These are phyloP conservation scores for Nymphalis io DNA, from an alignment of 1,140 invertebrate genomes.

Conservation along the genomic window DNA sequence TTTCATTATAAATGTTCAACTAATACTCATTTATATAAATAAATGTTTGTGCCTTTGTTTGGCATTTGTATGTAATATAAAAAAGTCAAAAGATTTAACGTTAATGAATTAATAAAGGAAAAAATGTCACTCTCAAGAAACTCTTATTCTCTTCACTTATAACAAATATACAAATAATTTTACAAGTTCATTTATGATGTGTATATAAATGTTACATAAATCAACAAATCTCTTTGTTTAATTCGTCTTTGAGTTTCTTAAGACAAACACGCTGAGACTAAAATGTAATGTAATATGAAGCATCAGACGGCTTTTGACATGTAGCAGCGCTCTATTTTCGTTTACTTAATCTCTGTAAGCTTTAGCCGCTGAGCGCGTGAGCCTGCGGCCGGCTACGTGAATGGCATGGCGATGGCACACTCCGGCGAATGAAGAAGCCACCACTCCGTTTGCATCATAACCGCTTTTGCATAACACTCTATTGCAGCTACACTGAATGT, in stretches of 20 bases:
- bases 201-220: too few species aligned
- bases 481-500: conserved; percentile 67
- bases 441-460: conserved; percentile 59
- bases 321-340: conserved; percentile 50
- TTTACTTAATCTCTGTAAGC: conserved; percentile 60
- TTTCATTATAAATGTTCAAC: too few species aligned
- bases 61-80: too few species aligned
- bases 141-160: too few species aligned
- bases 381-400: conserved; percentile 52
- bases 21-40: too few species aligned
- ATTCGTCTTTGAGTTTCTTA: background rate
- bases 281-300: conserved; percentile 32
- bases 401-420: conserved; percentile 45
- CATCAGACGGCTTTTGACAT: conserved; percentile 30
- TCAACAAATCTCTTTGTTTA: too few species aligned
- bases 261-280: conserved; percentile 6
- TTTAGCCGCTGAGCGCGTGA: conserved; percentile 46
- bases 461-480: conserved; percentile 66
- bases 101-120: too few species aligned
- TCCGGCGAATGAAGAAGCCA: conserved; percentile 58
- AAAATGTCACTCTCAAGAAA: too few species aligned
- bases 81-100: too few species aligned
- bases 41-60: too few species aligned
- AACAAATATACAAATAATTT: too few species aligned
- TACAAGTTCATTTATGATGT: too few species aligned